Conservation (phyloP, 2,888 invertebrate genomes). For the Heliconius hortense region DNA sequence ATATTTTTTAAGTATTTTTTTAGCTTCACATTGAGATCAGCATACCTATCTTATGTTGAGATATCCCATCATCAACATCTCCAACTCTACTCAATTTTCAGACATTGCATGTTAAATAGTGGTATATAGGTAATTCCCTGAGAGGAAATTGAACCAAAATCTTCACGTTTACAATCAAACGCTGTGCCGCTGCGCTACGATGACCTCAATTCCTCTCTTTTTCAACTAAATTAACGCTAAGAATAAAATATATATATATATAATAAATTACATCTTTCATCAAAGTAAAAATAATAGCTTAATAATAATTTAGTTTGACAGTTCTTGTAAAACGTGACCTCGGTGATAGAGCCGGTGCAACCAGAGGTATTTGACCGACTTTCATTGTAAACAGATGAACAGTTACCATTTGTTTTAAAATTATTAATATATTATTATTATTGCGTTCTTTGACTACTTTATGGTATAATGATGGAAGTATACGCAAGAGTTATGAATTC, state of each 20-base stretch:
- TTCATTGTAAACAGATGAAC: constrained; percentile 16
- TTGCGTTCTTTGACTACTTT: not conserved
- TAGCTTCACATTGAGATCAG: too few species aligned
- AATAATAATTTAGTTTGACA: constrained; percentile 12
- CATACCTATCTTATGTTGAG: too few species aligned
- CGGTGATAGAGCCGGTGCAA: constrained; percentile 6
- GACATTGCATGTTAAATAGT: too few species aligned
- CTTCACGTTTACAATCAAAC: not conserved
- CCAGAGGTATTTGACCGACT: constrained; percentile 18
- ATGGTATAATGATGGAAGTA: not conserved
- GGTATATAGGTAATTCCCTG: not conserved
- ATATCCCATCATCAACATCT: too few species aligned
- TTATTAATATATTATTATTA: not conserved
- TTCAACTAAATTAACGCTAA: not conserved
- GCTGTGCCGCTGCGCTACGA: too few species aligned
- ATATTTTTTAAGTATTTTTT: too few species aligned
- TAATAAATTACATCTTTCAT: not conserved
- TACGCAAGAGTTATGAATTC: not conserved
- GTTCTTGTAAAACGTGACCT: constrained; percentile 19
- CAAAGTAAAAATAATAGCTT: constrained; percentile 2
- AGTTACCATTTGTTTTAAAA: constrained; percentile 13
- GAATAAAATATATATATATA: too few species aligned
- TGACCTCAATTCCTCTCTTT: not conserved
- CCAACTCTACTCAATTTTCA: too few species aligned
- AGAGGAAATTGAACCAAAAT: not conserved